A percentile compares a stretch with the other conserved stretches of the same genome.
These are phyloP conservation scores for Siderastrea radians DNA, from an alignment of 92 coral and sea anemone genomes.

Conservation along the genomic window DNA sequence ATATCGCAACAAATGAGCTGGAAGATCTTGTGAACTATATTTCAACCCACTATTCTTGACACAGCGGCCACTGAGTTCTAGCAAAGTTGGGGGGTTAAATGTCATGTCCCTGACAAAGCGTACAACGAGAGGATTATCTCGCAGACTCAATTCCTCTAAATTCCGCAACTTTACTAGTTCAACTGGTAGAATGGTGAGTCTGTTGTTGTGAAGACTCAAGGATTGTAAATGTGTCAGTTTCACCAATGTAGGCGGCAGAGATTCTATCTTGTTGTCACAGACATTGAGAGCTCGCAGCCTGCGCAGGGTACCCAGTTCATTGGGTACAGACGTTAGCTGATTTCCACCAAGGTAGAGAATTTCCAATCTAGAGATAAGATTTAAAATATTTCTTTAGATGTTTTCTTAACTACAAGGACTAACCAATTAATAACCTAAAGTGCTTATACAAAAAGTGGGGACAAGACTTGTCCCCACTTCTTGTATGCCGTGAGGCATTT, in stretches of 20 bases:
- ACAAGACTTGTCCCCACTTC: too few species aligned
- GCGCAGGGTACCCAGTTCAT: constrained; percentile 85
- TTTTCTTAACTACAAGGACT: not conserved
- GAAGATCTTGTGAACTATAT: constrained; percentile 79
- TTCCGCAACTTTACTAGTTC: constrained; percentile 89
- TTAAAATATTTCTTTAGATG: too few species aligned
- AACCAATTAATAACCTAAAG: too few species aligned
- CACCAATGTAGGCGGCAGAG: constrained; percentile 82
- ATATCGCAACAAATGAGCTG: constrained; percentile 79
- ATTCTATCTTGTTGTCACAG: constrained; percentile 89
- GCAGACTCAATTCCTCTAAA: constrained; percentile 86
- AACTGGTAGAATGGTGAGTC: constrained; percentile 89
- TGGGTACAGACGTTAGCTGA: constrained; percentile 75
- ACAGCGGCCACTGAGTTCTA: constrained; percentile 90
- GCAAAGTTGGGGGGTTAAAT: constrained; percentile 84
- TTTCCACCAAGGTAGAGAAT: constrained; percentile 99
- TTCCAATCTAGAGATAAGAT: constrained; percentile 70
- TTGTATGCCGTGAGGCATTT: too few species aligned
- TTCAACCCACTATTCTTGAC: constrained; percentile 81
- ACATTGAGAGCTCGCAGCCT: constrained; percentile 81
- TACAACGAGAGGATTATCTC: constrained; percentile 96
- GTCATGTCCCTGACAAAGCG: constrained; percentile 90
- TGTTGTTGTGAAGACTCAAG: constrained; percentile 92
- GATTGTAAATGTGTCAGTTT: constrained; percentile 86
- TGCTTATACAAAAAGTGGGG: too few species aligned